These are phyloP conservation scores for Macrosoma leucophasiata DNA, from an alignment of 2,888 invertebrate genomes.

Conservation along the genomic window DNA sequence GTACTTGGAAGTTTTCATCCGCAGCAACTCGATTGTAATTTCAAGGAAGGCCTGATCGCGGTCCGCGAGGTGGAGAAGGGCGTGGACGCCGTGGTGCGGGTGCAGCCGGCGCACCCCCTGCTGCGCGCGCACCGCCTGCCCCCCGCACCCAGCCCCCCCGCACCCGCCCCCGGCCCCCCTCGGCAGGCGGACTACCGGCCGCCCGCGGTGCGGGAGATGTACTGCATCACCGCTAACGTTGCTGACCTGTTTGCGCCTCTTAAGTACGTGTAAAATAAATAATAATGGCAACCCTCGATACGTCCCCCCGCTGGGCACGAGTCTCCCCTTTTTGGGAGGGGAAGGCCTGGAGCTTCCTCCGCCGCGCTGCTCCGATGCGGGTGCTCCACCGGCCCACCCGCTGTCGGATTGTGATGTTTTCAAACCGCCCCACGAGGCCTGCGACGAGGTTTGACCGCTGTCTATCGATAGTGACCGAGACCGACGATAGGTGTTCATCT, in stretches of 20 bases:
- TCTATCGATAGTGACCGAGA: too few relatives aligned
- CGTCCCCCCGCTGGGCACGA: too few relatives aligned
- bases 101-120: slow-evolving; percentile 78
- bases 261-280: slow-evolving; percentile 43
- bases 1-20: too few relatives aligned
- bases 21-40: too few relatives aligned
- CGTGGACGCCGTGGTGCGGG: slow-evolving; percentile 83
- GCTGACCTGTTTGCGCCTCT: slow-evolving; percentile 76
- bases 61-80: slow-evolving; percentile 84
- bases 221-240: slow-evolving; percentile 80
- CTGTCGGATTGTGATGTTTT: background rate
- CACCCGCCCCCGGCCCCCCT: slow-evolving; percentile 24
- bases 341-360: too few relatives aligned
- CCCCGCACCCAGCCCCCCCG: slow-evolving; percentile 19
- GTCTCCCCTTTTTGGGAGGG: too few relatives aligned
- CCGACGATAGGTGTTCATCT: too few relatives aligned
- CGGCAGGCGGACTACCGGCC: slow-evolving; percentile 44
- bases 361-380: too few relatives aligned
- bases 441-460: too few relatives aligned
- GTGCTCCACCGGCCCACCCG: too few relatives aligned
- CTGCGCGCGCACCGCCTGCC: slow-evolving; percentile 44
- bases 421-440: too few relatives aligned
- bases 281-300: too few relatives aligned
- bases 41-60: slow-evolving; percentile 76
- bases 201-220: slow-evolving; percentile 79